Evolutionary conservation across 2,888 invertebrate genomes (phyloP).

Genomic region (Drosophila quasianomalipes): DNA sequence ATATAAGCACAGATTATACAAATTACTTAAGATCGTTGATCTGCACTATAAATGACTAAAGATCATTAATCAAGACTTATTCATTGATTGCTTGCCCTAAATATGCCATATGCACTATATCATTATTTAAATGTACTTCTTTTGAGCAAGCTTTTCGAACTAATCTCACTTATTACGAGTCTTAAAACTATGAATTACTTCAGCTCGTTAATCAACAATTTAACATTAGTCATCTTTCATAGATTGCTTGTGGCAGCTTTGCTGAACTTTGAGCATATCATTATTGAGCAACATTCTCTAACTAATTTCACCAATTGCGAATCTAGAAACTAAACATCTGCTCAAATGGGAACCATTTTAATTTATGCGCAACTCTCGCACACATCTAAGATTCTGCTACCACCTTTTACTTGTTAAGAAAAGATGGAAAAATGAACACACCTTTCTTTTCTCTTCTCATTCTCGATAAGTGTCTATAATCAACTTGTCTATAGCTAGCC

Average conservation of each 20-base stretch:
- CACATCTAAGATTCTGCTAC: neutral
- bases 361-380: neutral
- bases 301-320: neutral
- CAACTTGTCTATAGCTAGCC: slow-evolving; percentile 29
- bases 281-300: neutral
- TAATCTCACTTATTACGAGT: neutral
- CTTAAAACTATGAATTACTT: neutral
- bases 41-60: neutral
- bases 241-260: neutral
- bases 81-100: neutral
- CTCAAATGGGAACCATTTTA: neutral
- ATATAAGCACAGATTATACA: neutral
- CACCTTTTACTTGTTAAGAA: slow-evolving; percentile 38
- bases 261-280: neutral
- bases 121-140: neutral
- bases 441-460: slow-evolving; percentile 26
- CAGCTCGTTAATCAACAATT: neutral
- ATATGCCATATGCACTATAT: neutral
- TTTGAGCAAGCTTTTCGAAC: neutral
- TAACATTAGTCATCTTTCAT: neutral
- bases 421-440: neutral
- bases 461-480: slow-evolving; percentile 39
- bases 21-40: neutral
- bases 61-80: neutral
- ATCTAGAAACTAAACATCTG: neutral